phyloP scores from a whole-genome alignment of 2,888 invertebrate species.

The Sthenelais limicola region DNA sequence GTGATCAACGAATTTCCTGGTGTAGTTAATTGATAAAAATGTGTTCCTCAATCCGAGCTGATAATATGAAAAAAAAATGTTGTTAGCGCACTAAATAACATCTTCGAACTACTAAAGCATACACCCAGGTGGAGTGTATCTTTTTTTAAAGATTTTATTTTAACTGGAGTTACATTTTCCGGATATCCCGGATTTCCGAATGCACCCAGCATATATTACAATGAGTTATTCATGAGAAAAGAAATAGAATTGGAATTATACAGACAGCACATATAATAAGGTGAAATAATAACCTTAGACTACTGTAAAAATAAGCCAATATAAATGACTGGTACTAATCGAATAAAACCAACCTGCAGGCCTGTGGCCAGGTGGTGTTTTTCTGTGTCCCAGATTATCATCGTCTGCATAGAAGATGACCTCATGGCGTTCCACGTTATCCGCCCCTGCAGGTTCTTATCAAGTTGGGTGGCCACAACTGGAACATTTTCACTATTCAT shows the following conservation, averaged over 20 bases:
- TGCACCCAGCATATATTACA: too few relatives aligned
- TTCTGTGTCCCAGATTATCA: constrained; percentile 84
- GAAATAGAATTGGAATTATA: too few relatives aligned
- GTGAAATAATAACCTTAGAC: too few relatives aligned
- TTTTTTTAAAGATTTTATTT: too few relatives aligned
- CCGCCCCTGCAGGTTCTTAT: constrained; percentile 90
- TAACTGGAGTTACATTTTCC: too few relatives aligned
- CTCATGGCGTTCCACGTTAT: constrained; percentile 84
- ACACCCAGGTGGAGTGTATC: too few relatives aligned
- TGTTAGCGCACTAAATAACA: too few relatives aligned
- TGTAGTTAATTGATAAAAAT: constrained; percentile 76
- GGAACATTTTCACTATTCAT: constrained; percentile 40
- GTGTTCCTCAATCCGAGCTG: constrained; percentile 68
- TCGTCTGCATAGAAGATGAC: constrained; percentile 84
- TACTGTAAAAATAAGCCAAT: too few relatives aligned
- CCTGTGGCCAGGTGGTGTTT: constrained; percentile 80
- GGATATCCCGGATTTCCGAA: too few relatives aligned
- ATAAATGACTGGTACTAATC: neutral
- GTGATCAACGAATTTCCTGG: constrained; percentile 85
- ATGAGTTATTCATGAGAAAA: too few relatives aligned
- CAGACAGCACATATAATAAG: too few relatives aligned
- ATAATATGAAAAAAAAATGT: constrained; percentile 46
- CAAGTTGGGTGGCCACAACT: constrained; percentile 85
- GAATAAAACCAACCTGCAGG: constrained; percentile 77
- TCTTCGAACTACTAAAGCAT: too few relatives aligned